Percentiles rank a stretch among this genome's conserved stretches.
Evolutionary conservation across 2,888 invertebrate genomes (phyloP).

Genomic region (Eledona agricola): DNA sequence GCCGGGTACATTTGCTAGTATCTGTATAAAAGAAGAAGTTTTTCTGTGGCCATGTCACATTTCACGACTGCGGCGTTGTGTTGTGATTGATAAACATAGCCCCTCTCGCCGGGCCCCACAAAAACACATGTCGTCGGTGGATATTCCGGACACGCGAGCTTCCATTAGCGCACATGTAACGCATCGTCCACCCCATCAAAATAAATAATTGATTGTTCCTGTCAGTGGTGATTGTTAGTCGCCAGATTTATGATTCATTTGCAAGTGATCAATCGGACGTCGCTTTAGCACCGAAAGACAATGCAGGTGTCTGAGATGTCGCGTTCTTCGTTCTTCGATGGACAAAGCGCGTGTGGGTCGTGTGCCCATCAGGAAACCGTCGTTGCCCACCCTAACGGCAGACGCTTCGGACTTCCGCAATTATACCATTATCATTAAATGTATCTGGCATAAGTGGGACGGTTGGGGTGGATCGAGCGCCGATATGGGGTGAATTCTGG

Average conservation of each 20-base stretch:
- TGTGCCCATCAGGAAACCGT: constrained; percentile 1
- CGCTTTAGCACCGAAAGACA: no score
- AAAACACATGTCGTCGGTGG: constrained; percentile 35
- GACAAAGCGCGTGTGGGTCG: not conserved
- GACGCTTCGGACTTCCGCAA: not conserved
- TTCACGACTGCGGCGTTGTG: no score
- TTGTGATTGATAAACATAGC: constrained; percentile 21
- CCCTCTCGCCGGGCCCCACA: constrained; percentile 2
- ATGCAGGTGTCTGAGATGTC: no score
- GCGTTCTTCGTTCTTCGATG: no score
- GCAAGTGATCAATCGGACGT: constrained; percentile 12
- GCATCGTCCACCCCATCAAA: constrained; percentile 36
- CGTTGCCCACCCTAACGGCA: no score
- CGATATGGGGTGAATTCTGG: no score
- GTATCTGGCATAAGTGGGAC: constrained; percentile 1
- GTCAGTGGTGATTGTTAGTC: constrained; percentile 42
- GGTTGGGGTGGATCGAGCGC: not conserved
- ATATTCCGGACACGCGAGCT: constrained; percentile 33
- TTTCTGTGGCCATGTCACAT: no score
- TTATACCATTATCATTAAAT: constrained; percentile 11
- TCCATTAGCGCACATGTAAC: constrained; percentile 33
- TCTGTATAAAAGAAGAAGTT: no score
- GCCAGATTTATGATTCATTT: constrained; percentile 49
- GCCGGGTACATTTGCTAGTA: no score
- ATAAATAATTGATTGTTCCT: constrained; percentile 48